Evolutionary conservation across 2,113 vertebrate species (phyloP).

Genomic region (Chaetorhynchus papuensis): DNA sequence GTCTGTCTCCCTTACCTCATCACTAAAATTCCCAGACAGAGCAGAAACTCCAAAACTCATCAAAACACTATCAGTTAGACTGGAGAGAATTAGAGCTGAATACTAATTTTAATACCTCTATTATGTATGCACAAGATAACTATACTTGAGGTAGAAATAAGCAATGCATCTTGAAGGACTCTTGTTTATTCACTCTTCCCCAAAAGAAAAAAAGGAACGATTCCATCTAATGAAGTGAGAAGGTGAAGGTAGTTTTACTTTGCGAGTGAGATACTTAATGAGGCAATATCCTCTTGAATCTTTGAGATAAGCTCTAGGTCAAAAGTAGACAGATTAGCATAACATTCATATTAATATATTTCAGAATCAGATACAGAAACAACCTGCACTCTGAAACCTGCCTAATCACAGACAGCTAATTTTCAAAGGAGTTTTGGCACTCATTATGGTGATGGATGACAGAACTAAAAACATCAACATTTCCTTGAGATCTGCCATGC

Average conservation of each 20-base stretch:
- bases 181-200: conserved; percentile 50
- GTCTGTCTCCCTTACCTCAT: conserved; percentile 34
- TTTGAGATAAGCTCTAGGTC: conserved; percentile 74
- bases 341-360: conserved; percentile 79
- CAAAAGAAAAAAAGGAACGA: conserved; percentile 21
- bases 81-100: conserved; percentile 23
- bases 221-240: conserved; percentile 67
- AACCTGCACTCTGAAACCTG: conserved; percentile 73
- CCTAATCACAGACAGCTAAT: conserved; percentile 84
- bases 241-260: conserved; percentile 63
- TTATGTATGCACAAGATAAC: conserved; percentile 18
- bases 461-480: conserved; percentile 65
- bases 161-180: conserved; percentile 25
- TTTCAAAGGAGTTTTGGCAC: conserved; percentile 77
- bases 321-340: conserved; percentile 78
- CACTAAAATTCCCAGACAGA: conserved; percentile 52
- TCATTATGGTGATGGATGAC: conserved; percentile 91
- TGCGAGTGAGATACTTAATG: conserved; percentile 63
- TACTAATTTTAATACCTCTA: conserved; percentile 32
- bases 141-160: conserved; percentile 41
- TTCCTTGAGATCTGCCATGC: conserved; percentile 39
- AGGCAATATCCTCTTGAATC: conserved; percentile 75
- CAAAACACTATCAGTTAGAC: conserved; percentile 45
- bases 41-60: conserved; percentile 45
- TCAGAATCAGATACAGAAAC: conserved; percentile 70